Base-by-base conservation (phyloP, 2,888 invertebrate species). In the Sarcophaga variegata region DNA sequence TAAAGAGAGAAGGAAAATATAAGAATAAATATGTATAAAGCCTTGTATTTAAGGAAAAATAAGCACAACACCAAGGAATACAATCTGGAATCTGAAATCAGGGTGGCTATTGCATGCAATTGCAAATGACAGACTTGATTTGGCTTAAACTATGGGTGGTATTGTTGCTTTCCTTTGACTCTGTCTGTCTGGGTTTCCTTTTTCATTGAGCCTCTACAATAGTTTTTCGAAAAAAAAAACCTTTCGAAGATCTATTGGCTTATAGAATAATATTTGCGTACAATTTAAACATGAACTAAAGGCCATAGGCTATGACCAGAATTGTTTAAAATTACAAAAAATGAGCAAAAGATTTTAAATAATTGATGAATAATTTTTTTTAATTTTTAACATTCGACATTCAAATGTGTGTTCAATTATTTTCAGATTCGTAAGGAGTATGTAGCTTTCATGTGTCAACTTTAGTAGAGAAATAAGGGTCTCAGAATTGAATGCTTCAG, bases 51-150 rank as follows among this genome's bases (percentile, higher is more conserved):
- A 37, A 37, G 17, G 4, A 54, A 54, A 54, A 54, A 54, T 12
- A 54, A 54, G 17, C 54, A 17, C 54, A 54, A 54, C 54, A 14
- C 37, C 37, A 37, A 37, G 54, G 17, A 54, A 14, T 54, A 54
- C 17, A 54, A 54, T 54, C 54, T 54, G 54, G 17, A 54, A 54
- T 54, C 17, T 54, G 54, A 54, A 54, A 54, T 14, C 37, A 37
- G 37, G 37, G 37, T 37, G 37, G 37, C 60, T 74, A 45, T 22
- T 66, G 59, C 10, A 45, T 64, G 14, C 20, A 54, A 59, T 60
- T 81, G 59, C 25, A 74, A n/a, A 67, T 66, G 60, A 47, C 72
- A 66, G 27, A 60, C 12, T 47, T 49, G 2, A 69, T 62, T 74
- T 62, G 6, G 3, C 6, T 62, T 45, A 20, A 72, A 37, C 37